These are phyloP conservation scores for Manis crassicaudata DNA, from an alignment of 2,797 vertebrate species.

Conservation along the genomic window DNA sequence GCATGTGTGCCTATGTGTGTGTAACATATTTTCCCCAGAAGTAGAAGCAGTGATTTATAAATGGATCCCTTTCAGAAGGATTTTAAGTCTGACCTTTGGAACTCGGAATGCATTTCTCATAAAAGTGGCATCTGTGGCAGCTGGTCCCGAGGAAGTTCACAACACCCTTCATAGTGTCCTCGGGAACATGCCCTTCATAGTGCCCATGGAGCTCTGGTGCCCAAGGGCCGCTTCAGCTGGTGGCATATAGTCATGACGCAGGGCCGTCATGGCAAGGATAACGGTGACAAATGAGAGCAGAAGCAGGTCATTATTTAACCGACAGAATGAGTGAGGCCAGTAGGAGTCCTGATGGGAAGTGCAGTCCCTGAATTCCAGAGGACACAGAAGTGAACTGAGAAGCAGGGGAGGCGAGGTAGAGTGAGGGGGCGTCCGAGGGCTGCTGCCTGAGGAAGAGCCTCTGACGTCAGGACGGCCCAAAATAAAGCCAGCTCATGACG, in stretches of 20 bases:
- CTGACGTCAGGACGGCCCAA: conserved; percentile 13
- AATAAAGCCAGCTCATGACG: conserved; percentile 2
- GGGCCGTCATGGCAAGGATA: not conserved
- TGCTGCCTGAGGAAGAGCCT: not conserved
- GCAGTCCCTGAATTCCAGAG: not conserved
- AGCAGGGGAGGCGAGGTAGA: not conserved
- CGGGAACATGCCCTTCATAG: not conserved
- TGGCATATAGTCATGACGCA: not conserved
- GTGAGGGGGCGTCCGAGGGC: not conserved
- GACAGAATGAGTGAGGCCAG: not conserved
- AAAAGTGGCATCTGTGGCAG: not conserved
- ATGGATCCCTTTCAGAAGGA: conserved; percentile 24
- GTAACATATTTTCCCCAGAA: not conserved
- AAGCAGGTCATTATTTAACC: not conserved
- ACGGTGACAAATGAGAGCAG: not conserved
- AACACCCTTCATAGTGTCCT: not conserved
- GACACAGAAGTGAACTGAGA: not conserved
- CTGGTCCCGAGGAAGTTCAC: not conserved
- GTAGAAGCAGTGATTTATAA: conserved; percentile 48
- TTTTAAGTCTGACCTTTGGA: not conserved
- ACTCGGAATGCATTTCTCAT: not conserved
- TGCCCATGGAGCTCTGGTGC: not conserved
- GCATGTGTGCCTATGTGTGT: not conserved
- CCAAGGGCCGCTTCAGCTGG: not conserved
- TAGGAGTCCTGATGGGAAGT: not conserved